Evolutionary conservation across 2,113 vertebrate genomes (phyloP).

Genomic region (human (Homo sapiens)): DNA sequence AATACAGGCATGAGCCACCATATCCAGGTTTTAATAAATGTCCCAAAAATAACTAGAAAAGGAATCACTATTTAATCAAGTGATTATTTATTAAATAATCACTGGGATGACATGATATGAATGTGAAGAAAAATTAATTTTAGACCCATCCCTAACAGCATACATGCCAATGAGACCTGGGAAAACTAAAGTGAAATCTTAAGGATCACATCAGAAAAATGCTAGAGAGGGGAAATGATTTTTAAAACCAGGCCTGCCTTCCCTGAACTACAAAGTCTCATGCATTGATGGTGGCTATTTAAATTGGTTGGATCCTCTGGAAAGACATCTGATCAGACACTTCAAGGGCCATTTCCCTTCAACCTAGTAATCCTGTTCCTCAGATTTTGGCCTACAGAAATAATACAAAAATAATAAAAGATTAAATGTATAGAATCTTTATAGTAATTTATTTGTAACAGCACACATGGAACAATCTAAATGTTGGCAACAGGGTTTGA

Average conservation of each 20-base stretch:
- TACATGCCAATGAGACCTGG: background rate
- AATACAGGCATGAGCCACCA: no score
- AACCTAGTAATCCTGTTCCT: background rate
- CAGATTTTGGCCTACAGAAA: background rate
- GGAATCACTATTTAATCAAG: background rate
- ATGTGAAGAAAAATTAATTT: background rate
- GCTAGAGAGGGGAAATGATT: background rate
- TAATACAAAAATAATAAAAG: slow-evolving; percentile 2
- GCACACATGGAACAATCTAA: background rate
- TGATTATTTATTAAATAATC: no score
- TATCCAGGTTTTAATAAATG: background rate
- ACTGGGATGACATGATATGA: background rate
- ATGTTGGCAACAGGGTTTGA: background rate
- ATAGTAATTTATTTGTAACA: background rate
- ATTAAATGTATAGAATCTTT: background rate
- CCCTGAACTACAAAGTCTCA: background rate
- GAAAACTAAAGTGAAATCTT: background rate
- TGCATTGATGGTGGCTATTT: background rate
- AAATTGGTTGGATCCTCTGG: background rate
- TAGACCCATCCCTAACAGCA: background rate
- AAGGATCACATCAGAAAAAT: background rate
- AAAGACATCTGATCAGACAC: background rate
- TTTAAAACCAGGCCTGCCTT: background rate
- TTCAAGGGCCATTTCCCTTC: background rate
- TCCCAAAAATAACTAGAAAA: background rate